A percentile compares a stretch with the other conserved stretches of the same genome.
phyloP scores from a whole-genome alignment of 2,113 vertebrate species.

The Aspidoscelis tigris region DNA sequence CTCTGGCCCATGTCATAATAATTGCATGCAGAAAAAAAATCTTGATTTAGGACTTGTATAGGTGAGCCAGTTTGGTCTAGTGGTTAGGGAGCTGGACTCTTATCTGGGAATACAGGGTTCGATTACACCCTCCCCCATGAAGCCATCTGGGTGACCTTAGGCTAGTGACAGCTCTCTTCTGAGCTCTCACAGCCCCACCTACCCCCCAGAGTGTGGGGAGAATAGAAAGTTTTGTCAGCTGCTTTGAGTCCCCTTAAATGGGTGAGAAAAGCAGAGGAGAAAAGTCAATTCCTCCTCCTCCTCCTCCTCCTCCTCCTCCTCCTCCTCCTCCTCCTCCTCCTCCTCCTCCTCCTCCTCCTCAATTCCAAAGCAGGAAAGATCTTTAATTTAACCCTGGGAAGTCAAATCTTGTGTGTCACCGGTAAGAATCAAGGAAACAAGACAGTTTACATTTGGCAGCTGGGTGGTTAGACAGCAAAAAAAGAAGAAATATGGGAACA shows the following conservation, averaged over 20 bases:
- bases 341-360: neutral
- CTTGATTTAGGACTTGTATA: slow-evolving; percentile 22
- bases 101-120: no score
- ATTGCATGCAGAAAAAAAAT: neutral
- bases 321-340: neutral
- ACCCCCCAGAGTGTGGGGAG: no score
- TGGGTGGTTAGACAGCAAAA: neutral
- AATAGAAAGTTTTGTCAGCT: no score
- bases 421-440: neutral
- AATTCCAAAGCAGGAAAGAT: slow-evolving; percentile 6
- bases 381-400: slow-evolving; percentile 4
- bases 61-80: no score
- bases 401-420: slow-evolving; percentile 1
- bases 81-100: no score
- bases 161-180: no score
- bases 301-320: neutral
- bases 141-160: no score
- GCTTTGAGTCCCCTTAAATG: no score
- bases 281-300: no score
- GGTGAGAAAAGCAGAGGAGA: no score
- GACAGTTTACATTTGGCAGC: slow-evolving; percentile 7
- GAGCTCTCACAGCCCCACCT: no score
- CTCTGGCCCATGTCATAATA: slow-evolving; percentile 25
- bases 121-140: no score
- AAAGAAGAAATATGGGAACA: neutral